Base-by-base conservation (phyloP, 2,888 invertebrate genomes). In the Ctena decussata region DNA sequence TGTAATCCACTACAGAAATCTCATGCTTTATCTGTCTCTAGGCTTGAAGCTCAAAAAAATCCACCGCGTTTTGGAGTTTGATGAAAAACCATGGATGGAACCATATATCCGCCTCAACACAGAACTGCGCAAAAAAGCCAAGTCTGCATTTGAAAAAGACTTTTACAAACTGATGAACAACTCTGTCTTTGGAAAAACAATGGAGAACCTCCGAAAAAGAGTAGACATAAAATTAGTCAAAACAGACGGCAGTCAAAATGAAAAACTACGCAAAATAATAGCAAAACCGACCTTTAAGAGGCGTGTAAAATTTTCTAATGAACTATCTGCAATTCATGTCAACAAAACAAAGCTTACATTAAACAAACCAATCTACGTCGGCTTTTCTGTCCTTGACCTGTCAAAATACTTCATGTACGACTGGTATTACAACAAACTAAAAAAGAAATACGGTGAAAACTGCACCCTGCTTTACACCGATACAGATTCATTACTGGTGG, bases 131-230 rank as follows among this genome's bases (percentile, higher is more conserved):
- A 92, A 90, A 88, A 49, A 89, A 21, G 94, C 87, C 87, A 93
- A 86, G 79, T 93, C 88, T 85, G 91, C 93, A 24, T 96, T 95
- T 86, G 94, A 93, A 77, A 83, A 96, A 94, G 86, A 93, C 84
- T 94, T 96, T 80, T 83, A 89, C 81, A 78, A 84, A 81, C 69
- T 90, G 0, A 81, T 81, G 72, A 82, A 77, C 49, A 84, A 81
- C 76, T 81, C 81, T 37, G 79, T 82, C 18, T 85, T 76, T 70
- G 82, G 82, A 0, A 80, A 85, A 57, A 82, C 82, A 1, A 82
- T 82, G 85, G 82, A 85, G 44, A 85, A 85, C 39, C 60, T 81
- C 27, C 65, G 65, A 5, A 65, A 65, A 65, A 44, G 74, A 49
- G 80, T 80, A 39, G 69, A 80, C 53, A 75, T 80, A 75, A 80